Evolutionary conservation across 2,888 invertebrate genomes (phyloP).

Genomic region (Caenorhabditis sp.): DNA sequence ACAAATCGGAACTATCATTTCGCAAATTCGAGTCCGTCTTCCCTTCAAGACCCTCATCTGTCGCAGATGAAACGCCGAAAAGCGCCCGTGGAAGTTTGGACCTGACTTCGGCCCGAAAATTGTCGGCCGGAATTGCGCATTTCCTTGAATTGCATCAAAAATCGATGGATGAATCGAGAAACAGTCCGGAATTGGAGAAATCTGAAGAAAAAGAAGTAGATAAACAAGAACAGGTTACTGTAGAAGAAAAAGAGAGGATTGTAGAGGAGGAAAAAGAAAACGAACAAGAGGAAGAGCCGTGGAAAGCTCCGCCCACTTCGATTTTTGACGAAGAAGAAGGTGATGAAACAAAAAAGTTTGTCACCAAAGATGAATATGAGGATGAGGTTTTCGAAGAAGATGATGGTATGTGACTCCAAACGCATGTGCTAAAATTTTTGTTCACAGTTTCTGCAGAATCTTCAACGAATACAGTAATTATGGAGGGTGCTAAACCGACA

Average conservation of each 20-base stretch:
- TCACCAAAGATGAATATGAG: constrained; percentile 15
- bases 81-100: constrained; percentile 13
- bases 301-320: not conserved
- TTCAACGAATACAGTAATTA: not conserved
- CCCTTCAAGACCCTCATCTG: not conserved
- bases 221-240: not conserved
- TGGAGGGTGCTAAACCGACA: not conserved
- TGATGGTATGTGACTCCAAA: not conserved
- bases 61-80: not conserved
- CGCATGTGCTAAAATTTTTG: no score
- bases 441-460: not conserved
- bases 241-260: not conserved
- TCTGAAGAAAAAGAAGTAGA: not conserved
- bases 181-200: not conserved
- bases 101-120: constrained; percentile 13
- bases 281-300: not conserved
- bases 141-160: constrained; percentile 7
- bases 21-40: not conserved
- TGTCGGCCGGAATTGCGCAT: constrained; percentile 19
- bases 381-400: constrained; percentile 16
- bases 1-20: not conserved
- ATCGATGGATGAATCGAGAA: no score
- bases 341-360: constrained; percentile 30
- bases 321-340: constrained; percentile 11
- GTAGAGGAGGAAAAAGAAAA: not conserved